phyloP scores from a whole-genome alignment of 2,113 vertebrate species.

The Mormyrus lacerda region DNA sequence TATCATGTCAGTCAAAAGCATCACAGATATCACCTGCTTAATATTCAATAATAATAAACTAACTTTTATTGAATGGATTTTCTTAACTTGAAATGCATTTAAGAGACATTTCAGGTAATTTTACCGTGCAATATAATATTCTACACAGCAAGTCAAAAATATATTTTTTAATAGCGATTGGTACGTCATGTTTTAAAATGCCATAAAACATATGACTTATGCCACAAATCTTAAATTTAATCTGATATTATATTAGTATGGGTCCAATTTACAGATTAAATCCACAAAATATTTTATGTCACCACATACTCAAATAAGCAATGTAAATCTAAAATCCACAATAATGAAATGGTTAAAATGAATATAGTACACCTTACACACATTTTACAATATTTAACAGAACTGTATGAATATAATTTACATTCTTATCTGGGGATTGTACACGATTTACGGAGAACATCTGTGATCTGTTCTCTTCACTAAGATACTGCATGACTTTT shows the following conservation, averaged over 20 bases:
- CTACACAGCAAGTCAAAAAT: constrained; percentile 17
- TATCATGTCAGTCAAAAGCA: background rate
- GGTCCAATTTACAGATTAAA: constrained; percentile 7
- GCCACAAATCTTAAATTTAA: background rate
- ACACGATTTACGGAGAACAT: background rate
- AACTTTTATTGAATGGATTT: constrained; percentile 32
- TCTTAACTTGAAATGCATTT: constrained; percentile 8
- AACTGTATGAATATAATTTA: background rate
- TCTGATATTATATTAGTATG: background rate
- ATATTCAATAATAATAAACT: background rate
- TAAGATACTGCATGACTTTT: background rate
- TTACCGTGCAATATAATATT: constrained; percentile 12
- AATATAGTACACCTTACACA: background rate
- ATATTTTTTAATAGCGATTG: background rate
- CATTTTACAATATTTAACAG: background rate
- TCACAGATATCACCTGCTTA: background rate
- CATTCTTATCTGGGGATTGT: background rate
- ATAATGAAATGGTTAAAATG: background rate
- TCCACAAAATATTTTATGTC: background rate
- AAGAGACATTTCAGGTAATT: background rate
- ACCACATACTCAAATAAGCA: background rate
- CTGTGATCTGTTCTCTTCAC: background rate
- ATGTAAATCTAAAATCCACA: background rate
- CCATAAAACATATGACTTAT: background rate
- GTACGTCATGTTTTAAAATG: background rate